phyloP scores from a whole-genome alignment of 2,797 vertebrate genomes.

The Acanthis flammea region DNA sequence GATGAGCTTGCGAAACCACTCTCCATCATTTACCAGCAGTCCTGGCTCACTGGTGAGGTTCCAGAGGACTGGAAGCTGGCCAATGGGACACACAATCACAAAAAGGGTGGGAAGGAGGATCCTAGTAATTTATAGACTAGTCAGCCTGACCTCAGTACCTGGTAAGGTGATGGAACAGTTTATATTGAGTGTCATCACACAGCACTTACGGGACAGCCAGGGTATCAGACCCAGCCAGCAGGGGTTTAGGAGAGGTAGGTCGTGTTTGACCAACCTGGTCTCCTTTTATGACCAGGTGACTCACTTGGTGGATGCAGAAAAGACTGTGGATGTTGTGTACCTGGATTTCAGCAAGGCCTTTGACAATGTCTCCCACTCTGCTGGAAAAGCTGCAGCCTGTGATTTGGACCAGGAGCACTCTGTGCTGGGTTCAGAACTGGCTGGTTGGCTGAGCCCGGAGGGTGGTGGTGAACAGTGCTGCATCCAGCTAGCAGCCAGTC shows the following conservation, averaged over 20 bases:
- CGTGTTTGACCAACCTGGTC: neutral
- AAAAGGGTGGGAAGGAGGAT: neutral
- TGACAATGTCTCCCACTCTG: neutral
- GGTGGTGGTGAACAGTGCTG: neutral
- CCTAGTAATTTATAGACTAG: neutral
- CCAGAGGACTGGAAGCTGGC: neutral
- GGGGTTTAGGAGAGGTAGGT: neutral
- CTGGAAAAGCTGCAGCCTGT: neutral
- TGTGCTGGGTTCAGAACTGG: neutral
- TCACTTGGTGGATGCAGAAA: fast-evolving
- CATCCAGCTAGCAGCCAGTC: neutral
- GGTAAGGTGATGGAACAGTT: neutral
- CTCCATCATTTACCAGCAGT: neutral
- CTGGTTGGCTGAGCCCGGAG: fast-evolving
- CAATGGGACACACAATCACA: neutral
- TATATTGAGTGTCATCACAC: neutral
- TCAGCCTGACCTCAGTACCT: neutral
- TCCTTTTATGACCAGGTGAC: neutral
- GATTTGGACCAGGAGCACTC: neutral
- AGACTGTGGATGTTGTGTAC: neutral
- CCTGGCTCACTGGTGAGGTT: neutral
- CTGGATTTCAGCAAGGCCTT: neutral
- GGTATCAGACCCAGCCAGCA: neutral
- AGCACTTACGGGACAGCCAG: neutral
- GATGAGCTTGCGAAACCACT: neutral